Conservation (phyloP, 2,797 vertebrate genomes). For the Epinephelus coioides region DNA sequence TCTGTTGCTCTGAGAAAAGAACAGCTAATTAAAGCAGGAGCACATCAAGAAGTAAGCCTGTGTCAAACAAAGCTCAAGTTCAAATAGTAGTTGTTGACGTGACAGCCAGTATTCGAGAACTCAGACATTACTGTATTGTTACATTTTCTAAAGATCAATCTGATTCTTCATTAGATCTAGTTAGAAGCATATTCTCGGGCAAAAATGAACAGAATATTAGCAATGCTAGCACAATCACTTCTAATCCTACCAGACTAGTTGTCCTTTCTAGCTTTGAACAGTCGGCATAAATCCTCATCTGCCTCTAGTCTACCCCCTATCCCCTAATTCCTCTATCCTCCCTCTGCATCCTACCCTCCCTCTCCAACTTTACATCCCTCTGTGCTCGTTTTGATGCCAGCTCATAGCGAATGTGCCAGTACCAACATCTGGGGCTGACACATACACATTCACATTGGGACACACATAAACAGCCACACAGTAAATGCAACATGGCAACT, state of each 20-base stretch:
- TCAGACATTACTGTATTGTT: too few relatives aligned
- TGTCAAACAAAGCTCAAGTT: background rate
- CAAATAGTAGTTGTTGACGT: background rate
- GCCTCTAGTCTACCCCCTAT: slow-evolving; percentile 10
- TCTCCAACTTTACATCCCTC: slow-evolving; percentile 35
- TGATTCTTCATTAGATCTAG: background rate
- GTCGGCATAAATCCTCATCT: slow-evolving; percentile 22
- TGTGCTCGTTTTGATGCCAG: slow-evolving; percentile 39
- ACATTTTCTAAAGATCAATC: background rate
- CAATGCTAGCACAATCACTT: background rate
- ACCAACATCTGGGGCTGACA: slow-evolving; percentile 46
- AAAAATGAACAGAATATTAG: slow-evolving; percentile 26
- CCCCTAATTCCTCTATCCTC: slow-evolving; percentile 47
- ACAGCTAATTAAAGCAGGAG: too few relatives aligned
- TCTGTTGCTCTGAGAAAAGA: too few relatives aligned
- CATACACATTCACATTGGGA: background rate
- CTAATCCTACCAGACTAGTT: slow-evolving; percentile 8
- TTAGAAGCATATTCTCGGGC: background rate
- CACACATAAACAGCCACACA: background rate
- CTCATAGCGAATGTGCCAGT: slow-evolving; percentile 29
- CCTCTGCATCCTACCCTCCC: slow-evolving; percentile 30
- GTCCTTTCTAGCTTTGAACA: slow-evolving; percentile 20
- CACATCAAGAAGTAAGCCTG: background rate
- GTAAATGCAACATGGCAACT: slow-evolving; percentile 20
- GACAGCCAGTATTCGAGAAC: background rate